Evolutionary conservation across 2,113 vertebrate species (phyloP), one percentile per base, ranked within the genome.

Genomic region (Acanthisitta chloris): DNA sequence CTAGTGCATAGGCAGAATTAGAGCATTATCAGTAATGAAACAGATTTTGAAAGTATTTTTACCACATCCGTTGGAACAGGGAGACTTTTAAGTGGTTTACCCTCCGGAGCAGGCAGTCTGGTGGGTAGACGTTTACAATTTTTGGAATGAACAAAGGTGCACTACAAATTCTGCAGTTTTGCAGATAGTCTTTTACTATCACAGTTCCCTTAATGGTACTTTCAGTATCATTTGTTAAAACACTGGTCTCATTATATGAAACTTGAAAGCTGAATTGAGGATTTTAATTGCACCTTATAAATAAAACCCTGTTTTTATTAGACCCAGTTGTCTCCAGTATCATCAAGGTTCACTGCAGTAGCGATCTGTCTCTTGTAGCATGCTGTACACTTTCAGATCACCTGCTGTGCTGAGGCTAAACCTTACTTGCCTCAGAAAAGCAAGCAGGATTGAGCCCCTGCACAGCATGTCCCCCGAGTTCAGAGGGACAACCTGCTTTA

Each of bases 261-360:
- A 95, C 88, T 92, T 94, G 40, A 90, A 96, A 95, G 90, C 93
- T 90, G 84, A 93, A 93, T 62, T 80, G 61, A 18, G 17, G 69
- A 55, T 92, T 96, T 94, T 96, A 97, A 95, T 94, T 96, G 74
- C 54, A 31, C 73, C 66, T 85, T 93, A 94, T 86, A 93, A 97
- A 96, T 94, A 91, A 93, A 96, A 93, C 58, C 19, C 46, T 96
- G 79, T 51, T 94, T 96, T 96, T 93, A 92, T 96, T 92, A 81
- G 92, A 69, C 64, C 5, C 74, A 34, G 85, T 94, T 95, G 85
- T 88, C 85, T 96, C 67, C 88, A 80, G 90, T 83, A 92, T 77
- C 94, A 96, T 93, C 96, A 96, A 59, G 89, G 92, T 95, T 96
- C 94, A 95, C 96, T 1, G 34, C 90, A 93, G 93, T 78, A 90